Evolutionary conservation across 2,888 invertebrate species (phyloP).

Genomic region (Ectemnius continuus): DNA sequence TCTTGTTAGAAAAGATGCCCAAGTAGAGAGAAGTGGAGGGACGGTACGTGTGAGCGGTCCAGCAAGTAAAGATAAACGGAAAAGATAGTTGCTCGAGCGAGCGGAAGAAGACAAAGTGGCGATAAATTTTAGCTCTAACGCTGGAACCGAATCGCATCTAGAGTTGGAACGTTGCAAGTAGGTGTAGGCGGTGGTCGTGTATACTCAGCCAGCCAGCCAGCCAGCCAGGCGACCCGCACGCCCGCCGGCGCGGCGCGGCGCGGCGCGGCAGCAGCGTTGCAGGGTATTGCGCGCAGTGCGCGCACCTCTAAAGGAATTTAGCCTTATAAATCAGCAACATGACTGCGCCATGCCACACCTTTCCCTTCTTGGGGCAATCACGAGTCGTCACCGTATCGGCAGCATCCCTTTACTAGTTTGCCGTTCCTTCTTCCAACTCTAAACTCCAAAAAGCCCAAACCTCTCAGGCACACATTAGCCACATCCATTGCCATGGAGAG

Average conservation of each 20-base stretch:
- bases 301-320: constrained; percentile 73
- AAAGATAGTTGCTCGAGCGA: constrained; percentile 11
- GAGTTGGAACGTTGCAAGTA: constrained; percentile 40
- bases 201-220: too few relatives aligned
- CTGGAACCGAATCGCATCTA: constrained; percentile 61
- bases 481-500: too few relatives aligned
- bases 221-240: too few relatives aligned
- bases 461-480: too few relatives aligned
- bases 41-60: constrained; percentile 13
- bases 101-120: constrained; percentile 43
- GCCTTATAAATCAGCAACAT: constrained; percentile 78
- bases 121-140: constrained; percentile 62
- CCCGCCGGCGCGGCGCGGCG: not conserved
- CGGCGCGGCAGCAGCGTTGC: constrained; percentile 3
- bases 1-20: not conserved
- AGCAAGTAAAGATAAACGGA: constrained; percentile 29
- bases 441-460: too few relatives aligned
- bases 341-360: constrained; percentile 77
- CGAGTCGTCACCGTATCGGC: constrained; percentile 77
- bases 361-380: constrained; percentile 79
- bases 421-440: not conserved
- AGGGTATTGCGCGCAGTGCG: constrained; percentile 55
- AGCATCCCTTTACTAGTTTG: constrained; percentile 69
- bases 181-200: constrained; percentile 60
- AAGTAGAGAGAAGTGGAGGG: not conserved